Conservation (phyloP, 2,113 vertebrate species). For the Tragelaphus buxtoni region DNA sequence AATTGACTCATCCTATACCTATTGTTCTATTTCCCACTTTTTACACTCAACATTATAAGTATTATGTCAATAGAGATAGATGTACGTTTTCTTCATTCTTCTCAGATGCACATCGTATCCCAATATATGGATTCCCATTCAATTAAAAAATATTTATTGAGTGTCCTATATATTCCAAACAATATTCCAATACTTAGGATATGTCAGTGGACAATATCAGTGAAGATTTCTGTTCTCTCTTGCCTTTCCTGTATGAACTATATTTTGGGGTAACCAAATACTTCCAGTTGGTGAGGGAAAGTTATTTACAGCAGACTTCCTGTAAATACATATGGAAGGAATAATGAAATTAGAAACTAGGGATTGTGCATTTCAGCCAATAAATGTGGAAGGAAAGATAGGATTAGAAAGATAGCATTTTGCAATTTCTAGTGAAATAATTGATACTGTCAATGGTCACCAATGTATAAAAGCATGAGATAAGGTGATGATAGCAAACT, state of each 20-base stretch:
- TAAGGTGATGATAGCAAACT: background rate
- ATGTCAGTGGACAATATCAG: background rate
- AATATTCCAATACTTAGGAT: background rate
- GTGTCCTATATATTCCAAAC: background rate
- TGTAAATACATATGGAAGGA: background rate
- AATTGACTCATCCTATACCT: background rate
- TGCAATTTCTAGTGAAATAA: background rate
- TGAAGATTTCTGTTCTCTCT: background rate
- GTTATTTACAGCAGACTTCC: background rate
- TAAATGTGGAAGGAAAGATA: background rate
- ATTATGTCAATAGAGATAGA: background rate
- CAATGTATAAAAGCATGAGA: background rate
- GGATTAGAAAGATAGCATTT: background rate
- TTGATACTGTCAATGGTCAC: background rate
- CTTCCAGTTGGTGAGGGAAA: background rate
- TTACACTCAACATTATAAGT: background rate
- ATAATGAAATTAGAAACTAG: background rate
- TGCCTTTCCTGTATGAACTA: background rate
- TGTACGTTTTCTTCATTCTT: background rate
- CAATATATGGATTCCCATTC: background rate
- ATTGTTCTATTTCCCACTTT: background rate
- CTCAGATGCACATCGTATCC: background rate
- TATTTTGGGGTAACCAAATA: background rate
- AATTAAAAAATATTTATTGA: background rate
- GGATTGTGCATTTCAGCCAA: background rate